Evolutionary conservation across 1,140 invertebrate genomes (phyloP).

Genomic region (Kradibia gibbosae): DNA sequence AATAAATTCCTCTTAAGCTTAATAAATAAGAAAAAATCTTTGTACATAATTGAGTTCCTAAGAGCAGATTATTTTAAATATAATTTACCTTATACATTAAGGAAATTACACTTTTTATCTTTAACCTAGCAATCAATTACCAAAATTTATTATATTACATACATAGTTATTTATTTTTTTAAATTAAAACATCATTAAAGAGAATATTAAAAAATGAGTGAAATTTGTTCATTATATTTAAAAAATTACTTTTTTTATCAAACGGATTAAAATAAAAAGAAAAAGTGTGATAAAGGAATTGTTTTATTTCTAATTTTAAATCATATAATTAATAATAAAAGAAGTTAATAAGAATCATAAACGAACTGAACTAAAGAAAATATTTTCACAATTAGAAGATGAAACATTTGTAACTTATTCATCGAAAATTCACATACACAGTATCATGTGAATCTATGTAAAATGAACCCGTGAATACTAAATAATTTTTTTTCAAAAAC

Average conservation of each 20-base stretch:
- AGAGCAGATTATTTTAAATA: background rate
- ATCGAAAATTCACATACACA: constrained; percentile 16
- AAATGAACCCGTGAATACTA: constrained; percentile 11
- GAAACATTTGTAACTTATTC: background rate
- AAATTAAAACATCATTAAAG: constrained; percentile 36
- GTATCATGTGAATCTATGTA: constrained; percentile 9
- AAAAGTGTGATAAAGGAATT: background rate
- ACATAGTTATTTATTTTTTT: constrained; percentile 22
- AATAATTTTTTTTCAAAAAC: constrained; percentile 18
- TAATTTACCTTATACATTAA: background rate
- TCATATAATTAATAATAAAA: too few species aligned
- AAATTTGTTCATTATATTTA: background rate
- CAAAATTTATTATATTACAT: constrained; percentile 23
- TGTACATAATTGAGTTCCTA: constrained; percentile 37
- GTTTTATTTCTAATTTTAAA: too few species aligned
- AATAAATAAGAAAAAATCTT: constrained; percentile 27
- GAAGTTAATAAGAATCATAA: background rate
- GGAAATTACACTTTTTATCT: background rate
- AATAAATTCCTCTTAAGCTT: constrained; percentile 3
- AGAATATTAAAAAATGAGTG: constrained; percentile 30
- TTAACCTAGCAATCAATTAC: background rate
- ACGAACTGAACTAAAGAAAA: background rate
- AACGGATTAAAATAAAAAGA: background rate
- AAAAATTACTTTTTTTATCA: background rate
- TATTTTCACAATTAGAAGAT: background rate